Percentiles rank a stretch among this genome's conserved stretches.
Conservation (phyloP, 2,113 vertebrate species). For the Cephalopterus ornatus region DNA sequence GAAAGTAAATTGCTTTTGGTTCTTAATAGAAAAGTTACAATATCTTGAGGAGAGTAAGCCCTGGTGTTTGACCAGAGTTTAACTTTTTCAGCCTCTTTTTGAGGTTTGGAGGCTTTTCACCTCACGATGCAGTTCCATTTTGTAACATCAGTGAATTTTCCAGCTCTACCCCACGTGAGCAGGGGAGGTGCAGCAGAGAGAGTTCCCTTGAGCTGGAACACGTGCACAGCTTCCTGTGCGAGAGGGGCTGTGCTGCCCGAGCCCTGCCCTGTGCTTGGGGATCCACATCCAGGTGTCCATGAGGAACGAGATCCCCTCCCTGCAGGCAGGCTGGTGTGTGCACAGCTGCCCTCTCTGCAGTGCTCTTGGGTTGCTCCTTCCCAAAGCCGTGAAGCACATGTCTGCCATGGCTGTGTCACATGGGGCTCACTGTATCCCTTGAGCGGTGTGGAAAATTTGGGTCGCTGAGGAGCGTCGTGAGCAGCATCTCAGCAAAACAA, state of each 20-base stretch:
- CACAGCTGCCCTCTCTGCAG: not conserved
- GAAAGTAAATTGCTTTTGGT: not conserved
- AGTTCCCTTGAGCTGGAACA: not conserved
- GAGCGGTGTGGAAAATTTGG: not conserved
- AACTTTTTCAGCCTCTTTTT: not conserved
- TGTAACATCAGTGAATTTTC: not conserved
- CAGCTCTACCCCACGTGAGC: not conserved
- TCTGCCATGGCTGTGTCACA: not conserved
- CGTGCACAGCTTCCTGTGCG: not conserved
- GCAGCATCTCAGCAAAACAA: not conserved
- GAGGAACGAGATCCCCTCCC: not conserved
- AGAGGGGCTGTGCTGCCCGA: not conserved
- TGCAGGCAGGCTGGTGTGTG: fast-evolving
- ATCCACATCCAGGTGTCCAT: not conserved
- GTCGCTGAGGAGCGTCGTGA: not conserved
- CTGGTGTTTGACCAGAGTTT: not conserved
- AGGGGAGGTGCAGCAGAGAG: not conserved
- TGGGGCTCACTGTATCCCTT: not conserved
- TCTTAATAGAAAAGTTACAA: not conserved
- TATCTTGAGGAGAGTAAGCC: not conserved
- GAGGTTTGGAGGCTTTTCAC: not conserved
- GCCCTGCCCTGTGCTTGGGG: not conserved
- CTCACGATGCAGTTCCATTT: not conserved
- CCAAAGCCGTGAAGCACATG: not conserved
- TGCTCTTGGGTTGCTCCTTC: not conserved